Conservation (phyloP, 2,113 vertebrate species). For the Perca fluviatilis region DNA sequence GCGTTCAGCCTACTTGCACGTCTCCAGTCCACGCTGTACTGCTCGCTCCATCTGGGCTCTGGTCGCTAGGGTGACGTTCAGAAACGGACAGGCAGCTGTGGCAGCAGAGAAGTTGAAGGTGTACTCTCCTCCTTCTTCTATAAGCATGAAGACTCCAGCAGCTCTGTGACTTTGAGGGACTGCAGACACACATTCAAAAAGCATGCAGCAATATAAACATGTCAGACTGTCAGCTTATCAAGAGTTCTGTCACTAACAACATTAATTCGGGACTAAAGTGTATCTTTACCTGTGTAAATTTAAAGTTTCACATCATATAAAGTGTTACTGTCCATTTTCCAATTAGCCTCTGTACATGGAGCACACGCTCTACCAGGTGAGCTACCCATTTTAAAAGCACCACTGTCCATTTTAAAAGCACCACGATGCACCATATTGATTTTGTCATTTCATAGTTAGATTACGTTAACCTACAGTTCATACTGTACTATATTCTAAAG, state of each 20-base stretch:
- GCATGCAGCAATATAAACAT: neutral
- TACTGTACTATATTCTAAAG: neutral
- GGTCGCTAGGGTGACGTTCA: conserved; percentile 76
- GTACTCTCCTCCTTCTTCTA: conserved; percentile 60
- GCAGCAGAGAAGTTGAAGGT: conserved; percentile 73
- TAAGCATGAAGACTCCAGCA: conserved; percentile 75
- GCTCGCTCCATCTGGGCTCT: conserved; percentile 73
- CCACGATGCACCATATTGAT: neutral
- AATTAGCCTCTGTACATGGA: too few species aligned
- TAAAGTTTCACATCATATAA: neutral
- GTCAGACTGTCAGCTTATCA: neutral
- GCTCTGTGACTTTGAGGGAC: conserved; percentile 23
- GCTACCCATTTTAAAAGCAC: neutral
- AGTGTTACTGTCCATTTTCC: too few species aligned
- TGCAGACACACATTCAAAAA: conserved; percentile 21
- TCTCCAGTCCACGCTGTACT: conserved; percentile 71
- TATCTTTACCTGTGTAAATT: neutral
- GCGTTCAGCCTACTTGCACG: conserved; percentile 79
- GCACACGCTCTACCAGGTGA: too few species aligned
- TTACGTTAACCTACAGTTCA: neutral
- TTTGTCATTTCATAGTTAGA: neutral
- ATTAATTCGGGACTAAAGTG: neutral
- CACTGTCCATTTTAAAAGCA: neutral
- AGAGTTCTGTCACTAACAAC: neutral
- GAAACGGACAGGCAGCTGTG: conserved; percentile 59